Base-by-base conservation (phyloP, 2,888 invertebrate species). In the Fragum whitleyi region DNA sequence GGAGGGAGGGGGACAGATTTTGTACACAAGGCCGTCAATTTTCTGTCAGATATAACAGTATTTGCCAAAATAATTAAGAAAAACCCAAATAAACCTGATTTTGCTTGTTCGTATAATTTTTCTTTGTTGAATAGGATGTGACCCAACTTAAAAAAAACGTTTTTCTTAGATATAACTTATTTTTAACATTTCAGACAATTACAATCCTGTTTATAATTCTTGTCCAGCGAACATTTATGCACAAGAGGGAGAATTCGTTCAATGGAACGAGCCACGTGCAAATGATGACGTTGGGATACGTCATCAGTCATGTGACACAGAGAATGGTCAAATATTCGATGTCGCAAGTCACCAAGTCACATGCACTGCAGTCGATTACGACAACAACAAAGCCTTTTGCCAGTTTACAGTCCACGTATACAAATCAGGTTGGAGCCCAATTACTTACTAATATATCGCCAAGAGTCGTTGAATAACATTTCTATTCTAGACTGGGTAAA, bases 221-320 rank as follows among this genome's bases (percentile, higher is more conserved):
- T 69, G 69, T 47, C 69, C 69, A 11, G 51, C 69, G 9, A 53
- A 69, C 36, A 69, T 69, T 23, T 53, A n/a, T 19, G 69, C 69
- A 11, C 32, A 29, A 32, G 53, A 69, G 21, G 69, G 69, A 19
- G 69, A 69, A 26, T 23, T 69, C 9, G 28, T 69, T 19, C n/a
- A 28, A n/a, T 69, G 69, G 69, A 51, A 69, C 9, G 7, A 23
- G 9, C 69, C 69, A 6, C 53, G 32, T 29, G 69, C 69, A 23
- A 53, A 69, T 69, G 69, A 69, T 32, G 19, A 69, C 32, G 69
- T 69, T n/a, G 69, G 69, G 1, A 32, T 69, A 29, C 53, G 14
- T n/a, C 29, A 29, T 51, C 53, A 29, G 7, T 53, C 53, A 53
- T 53, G 53, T 53, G 69, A 53, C 51, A 51, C n/a, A 2, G 19